Evolutionary conservation across 2,888 invertebrate genomes (phyloP), one percentile per base, ranked within the genome.

Genomic region (Leucophenga montana): DNA sequence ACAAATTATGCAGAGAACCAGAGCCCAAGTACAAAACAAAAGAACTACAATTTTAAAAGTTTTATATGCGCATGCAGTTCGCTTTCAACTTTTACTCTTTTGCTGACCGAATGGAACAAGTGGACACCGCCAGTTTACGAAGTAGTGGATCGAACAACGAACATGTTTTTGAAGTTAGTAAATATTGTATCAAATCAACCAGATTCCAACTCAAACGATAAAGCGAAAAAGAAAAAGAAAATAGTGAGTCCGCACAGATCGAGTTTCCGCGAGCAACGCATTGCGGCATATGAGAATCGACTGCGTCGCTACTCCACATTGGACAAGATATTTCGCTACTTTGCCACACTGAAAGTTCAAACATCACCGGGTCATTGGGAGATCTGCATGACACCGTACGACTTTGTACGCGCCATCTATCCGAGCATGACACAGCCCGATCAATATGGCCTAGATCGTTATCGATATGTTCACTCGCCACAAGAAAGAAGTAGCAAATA

Each of bases 231-330:
- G 8, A 8, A 3, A 33, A 33, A 33, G 8, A 33, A 33, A n/a
- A n/a, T n/a, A 33, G 33, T 33, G 33, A 8, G 8, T 33, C 33
- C 48, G 13, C 48, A 48, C 13, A 48, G 48, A 48, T 13, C 48
- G 48, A 48, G 6, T 6, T 80, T 80, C 46, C 75, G 77, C 0
- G 75, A 76, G 14, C 50, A 62, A 0, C 73, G 71, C 0, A 75
- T 82, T 4, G 27, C n/a, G 11, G 66, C 62, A 16, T 80, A 82
- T 16, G 83, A 80, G 64, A 80, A 80, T 18, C 72, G 81, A 0
- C 22, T 80, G 22, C 72, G 83, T 0, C 6, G 22, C 0, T 69
- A 71, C 13, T 75, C 80, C 0, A 39, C 50, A 6, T 72, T 73
- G 0, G 67, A 62, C 0, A 82, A 80, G 64, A 56, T 80, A 0